Evolutionary conservation across 2,113 vertebrate species (phyloP), one percentile per base, ranked within the genome.

Genomic region (Muntiacus reevesi): DNA sequence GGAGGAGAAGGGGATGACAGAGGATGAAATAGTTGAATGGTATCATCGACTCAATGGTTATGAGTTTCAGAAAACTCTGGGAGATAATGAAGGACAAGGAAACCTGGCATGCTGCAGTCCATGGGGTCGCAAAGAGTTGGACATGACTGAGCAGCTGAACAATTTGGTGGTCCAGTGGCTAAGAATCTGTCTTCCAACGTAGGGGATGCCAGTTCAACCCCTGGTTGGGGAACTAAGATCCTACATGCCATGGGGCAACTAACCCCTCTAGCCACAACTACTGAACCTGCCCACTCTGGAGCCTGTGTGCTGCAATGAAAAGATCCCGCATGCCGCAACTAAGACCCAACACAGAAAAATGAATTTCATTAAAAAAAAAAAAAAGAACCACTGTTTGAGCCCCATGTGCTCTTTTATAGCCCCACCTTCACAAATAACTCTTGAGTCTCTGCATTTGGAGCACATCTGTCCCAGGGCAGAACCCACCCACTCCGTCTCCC

Each of bases 371-470:
- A 9, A n/a, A 21, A 43, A 40, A 71, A 55, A 21, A 25, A 40
- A 40, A 2, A 40, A 2, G 11, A 23, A 10, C 19, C 40, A 4
- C 16, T n/a, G 0, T 2, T 2, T 23, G 9, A 2, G 28, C 7
- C 47, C 57, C 36, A 0, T 0, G 2, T 2, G 8, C 55, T 6
- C 2, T 2, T 27, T 36, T 33, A 21, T 21, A 78, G 12, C 21
- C 5, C 19, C 12, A 25, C 7, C 47, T 55, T 15, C 54, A 67
- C 14, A 1, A 13, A 36, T 27, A 43, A 0, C 59, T 25, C 84
- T 23, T 5, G 3, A 83, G 45, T 17, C 89, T 60, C 36, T 5
- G 64, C 27, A 2, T 30, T 13, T 2, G 17, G 19, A 52, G 3
- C 13, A 6, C 11, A 2, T 8, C 33, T 7, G 1, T 4, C 15